Evolutionary conservation across 2,888 invertebrate genomes (phyloP).

Genomic region (Darwinula stevensoni): DNA sequence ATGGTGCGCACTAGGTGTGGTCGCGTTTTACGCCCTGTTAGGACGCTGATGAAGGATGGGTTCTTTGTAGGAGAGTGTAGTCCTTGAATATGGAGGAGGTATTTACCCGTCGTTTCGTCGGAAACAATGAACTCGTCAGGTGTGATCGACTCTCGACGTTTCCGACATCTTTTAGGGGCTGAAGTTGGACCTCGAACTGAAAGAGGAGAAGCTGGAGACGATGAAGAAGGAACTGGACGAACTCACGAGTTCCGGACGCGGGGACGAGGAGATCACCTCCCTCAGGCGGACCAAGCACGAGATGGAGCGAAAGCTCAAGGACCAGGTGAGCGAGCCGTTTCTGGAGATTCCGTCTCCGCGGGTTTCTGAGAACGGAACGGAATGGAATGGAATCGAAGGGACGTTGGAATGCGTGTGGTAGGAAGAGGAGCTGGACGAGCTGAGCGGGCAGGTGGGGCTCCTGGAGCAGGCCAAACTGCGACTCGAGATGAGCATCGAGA

Average conservation of each 20-base stretch:
- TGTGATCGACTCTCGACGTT: too few species aligned
- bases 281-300: conserved; percentile 58
- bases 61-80: too few species aligned
- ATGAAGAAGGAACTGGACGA: conserved; percentile 60
- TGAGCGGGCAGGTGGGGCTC: conserved; percentile 64
- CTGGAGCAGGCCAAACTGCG: conserved; percentile 74
- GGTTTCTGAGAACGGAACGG: neutral
- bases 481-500: conserved; percentile 75
- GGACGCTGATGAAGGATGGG: too few species aligned
- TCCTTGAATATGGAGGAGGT: neutral
- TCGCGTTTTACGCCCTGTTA: too few species aligned
- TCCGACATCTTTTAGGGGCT: conserved; percentile 39
- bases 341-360: neutral
- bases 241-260: conserved; percentile 40
- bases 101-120: neutral
- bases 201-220: conserved; percentile 50
- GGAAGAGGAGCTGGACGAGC: conserved; percentile 83
- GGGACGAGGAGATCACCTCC: conserved; percentile 54
- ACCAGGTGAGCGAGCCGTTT: conserved; percentile 13
- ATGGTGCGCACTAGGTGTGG: too few species aligned
- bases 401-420: too few species aligned
- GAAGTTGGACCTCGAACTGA: conserved; percentile 56
- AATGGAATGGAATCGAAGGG: conserved; percentile 4
- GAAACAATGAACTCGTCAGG: neutral
- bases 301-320: conserved; percentile 45